Base-by-base conservation (phyloP, 2,797 vertebrate species). In the Eurystomus glaucurus region DNA sequence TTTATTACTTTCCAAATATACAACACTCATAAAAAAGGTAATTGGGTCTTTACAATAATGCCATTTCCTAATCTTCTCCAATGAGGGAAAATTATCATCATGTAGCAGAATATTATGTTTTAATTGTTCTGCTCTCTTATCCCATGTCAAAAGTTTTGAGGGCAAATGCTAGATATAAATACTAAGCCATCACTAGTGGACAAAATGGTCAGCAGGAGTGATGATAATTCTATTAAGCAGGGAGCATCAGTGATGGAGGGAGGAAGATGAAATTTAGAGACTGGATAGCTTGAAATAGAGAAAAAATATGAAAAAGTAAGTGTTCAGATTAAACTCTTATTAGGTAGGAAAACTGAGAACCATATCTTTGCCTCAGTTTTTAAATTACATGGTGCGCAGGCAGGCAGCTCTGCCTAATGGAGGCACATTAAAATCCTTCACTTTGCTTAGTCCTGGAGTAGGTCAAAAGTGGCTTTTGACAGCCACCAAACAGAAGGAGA, bases 1-100 rank as follows among this genome's bases (percentile, higher is more conserved):
- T 97, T 98, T 97, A 98, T 98, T 97, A 96, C 97, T 97, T 97
- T 97, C 93, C 69, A 94, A 97, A 97, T 98, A 97, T 97, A 97
- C 95, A 97, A 92, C 90, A 79, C 85, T 96, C 97, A 79, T 98
- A 97, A 96, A 97, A 95, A 92, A 97, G 95, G 95, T 97, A 98
- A 97, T 97, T 97, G 96, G 89, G 88, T 96, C 95, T 97, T 97
- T 96, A 97, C 89, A 97, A 97, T 97, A 97, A 96, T 96, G 92
- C 89, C 85, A 88, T 94, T 95, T 97, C 75, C 93, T 97, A 97
- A 97, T 96, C 93, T 97, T 97, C 93, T 85, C 82, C 86, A 93
- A 97, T 77, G 83, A 97, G 72, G 62, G 90, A 64, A 93, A 97
- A 95, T 94, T 90, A 97, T 95, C 95, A 93, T 92, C 52, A 84